phyloP scores from a whole-genome alignment of 2,797 vertebrate genomes.

The Momotus momota region DNA sequence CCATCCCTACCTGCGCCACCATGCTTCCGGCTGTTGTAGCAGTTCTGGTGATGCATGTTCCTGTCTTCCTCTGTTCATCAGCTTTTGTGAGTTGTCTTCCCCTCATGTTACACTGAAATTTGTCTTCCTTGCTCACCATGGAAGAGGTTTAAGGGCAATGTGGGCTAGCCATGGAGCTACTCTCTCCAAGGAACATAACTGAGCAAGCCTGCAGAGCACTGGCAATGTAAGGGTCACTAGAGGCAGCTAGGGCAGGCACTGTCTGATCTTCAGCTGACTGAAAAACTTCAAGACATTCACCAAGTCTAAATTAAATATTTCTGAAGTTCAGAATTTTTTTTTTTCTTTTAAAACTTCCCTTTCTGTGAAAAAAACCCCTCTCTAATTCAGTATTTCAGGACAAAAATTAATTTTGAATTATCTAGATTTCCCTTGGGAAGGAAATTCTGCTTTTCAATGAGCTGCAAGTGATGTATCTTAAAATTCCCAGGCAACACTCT shows the following conservation, averaged over 20 bases:
- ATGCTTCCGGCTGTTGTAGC: neutral
- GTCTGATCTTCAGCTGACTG: neutral
- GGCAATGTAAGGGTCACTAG: neutral
- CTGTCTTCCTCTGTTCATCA: neutral
- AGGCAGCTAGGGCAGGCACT: neutral
- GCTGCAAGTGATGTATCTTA: constrained; percentile 60
- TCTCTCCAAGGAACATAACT: neutral
- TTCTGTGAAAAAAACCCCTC: neutral
- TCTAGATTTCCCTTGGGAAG: constrained; percentile 55
- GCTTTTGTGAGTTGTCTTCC: neutral
- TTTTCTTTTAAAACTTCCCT: neutral
- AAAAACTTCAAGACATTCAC: neutral
- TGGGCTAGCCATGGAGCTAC: neutral
- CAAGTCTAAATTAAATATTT: constrained; percentile 2
- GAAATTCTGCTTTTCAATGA: constrained; percentile 69
- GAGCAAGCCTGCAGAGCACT: neutral
- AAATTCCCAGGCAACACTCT: constrained; percentile 71
- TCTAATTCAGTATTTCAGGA: constrained; percentile 58
- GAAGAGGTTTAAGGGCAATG: neutral
- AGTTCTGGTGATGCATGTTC: neutral
- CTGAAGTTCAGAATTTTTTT: neutral
- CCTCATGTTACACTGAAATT: rapidly evolving
- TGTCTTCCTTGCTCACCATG: rapidly evolving
- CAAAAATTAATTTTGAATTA: constrained; percentile 71
- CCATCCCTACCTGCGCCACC: neutral